phyloP scores from a whole-genome alignment of 2,113 vertebrate genomes.

The Saimiri boliviensis region DNA sequence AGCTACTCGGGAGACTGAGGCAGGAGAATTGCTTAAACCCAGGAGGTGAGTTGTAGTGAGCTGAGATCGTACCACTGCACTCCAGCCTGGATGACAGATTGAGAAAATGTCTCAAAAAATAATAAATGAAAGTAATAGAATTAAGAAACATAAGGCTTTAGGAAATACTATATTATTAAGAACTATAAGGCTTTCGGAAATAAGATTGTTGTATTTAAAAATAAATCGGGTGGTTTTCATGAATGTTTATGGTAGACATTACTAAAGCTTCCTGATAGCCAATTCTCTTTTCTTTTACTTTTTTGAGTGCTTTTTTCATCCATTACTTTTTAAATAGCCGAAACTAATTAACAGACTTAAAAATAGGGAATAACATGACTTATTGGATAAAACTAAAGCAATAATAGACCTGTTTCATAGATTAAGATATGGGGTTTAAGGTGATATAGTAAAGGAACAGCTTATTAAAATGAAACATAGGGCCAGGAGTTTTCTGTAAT shows the following conservation, averaged over 20 bases:
- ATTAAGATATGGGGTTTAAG: background rate
- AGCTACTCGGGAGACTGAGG: no score
- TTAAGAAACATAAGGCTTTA: background rate
- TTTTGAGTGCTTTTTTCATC: background rate
- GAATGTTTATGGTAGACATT: no score
- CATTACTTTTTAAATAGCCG: background rate
- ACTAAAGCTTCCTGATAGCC: no score
- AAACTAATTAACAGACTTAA: slow-evolving; percentile 16
- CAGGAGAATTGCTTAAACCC: no score
- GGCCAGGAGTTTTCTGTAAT: background rate
- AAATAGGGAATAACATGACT: background rate
- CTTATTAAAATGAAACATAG: background rate
- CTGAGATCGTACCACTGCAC: background rate
- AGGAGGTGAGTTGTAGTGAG: no score
- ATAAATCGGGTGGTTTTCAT: no score
- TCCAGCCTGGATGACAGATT: background rate
- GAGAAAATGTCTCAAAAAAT: background rate
- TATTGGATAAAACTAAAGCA: background rate
- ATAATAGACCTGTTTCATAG: background rate
- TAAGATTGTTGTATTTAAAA: no score
- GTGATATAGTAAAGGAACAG: background rate
- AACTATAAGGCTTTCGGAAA: no score
- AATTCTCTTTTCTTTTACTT: background rate
- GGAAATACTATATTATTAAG: no score
- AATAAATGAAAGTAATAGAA: background rate